Evolutionary conservation across 1,140 invertebrate species (phyloP).

Genomic region (Lycorma delicatula): DNA sequence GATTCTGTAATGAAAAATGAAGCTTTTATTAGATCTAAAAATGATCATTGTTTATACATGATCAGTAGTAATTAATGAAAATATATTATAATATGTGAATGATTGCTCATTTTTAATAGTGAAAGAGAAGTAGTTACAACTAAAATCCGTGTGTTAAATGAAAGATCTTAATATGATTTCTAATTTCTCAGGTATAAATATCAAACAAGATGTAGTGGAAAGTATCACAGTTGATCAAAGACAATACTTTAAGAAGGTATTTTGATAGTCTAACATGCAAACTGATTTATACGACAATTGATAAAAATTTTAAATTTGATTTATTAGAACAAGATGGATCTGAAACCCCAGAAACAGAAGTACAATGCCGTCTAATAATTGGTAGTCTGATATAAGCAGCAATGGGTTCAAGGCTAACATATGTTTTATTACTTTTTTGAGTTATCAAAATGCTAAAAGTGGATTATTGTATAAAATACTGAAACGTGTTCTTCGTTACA

Average conservation of each 20-base stretch:
- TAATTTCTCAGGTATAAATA: slow-evolving; percentile 34
- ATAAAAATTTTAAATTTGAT: too few species aligned
- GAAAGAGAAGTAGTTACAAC: slow-evolving; percentile 20
- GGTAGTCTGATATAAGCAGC: slow-evolving; percentile 31
- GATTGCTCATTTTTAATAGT: slow-evolving; percentile 31
- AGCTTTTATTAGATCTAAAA: slow-evolving; percentile 18
- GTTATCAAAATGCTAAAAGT: too few species aligned
- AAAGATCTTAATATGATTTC: slow-evolving; percentile 31
- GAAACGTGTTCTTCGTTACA: too few species aligned
- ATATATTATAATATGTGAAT: slow-evolving; percentile 21
- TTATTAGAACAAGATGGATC: slow-evolving; percentile 18
- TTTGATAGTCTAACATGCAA: slow-evolving; percentile 35
- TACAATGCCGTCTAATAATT: slow-evolving; percentile 27
- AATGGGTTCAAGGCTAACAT: slow-evolving; percentile 28
- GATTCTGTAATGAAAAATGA: slow-evolving; percentile 21
- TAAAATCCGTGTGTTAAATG: slow-evolving; percentile 34
- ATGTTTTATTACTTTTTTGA: slow-evolving; percentile 15
- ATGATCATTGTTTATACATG: slow-evolving; percentile 20
- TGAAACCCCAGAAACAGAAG: slow-evolving; percentile 22
- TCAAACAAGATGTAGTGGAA: slow-evolving; percentile 30
- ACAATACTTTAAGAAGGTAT: slow-evolving; percentile 33
- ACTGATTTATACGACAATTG: slow-evolving; percentile 24
- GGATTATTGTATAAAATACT: too few species aligned
- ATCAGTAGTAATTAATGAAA: slow-evolving; percentile 2
- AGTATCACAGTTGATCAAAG: slow-evolving; percentile 30